phyloP scores from a whole-genome alignment of 2,888 invertebrate genomes.

The Poecilobothrus nobilitatus region DNA sequence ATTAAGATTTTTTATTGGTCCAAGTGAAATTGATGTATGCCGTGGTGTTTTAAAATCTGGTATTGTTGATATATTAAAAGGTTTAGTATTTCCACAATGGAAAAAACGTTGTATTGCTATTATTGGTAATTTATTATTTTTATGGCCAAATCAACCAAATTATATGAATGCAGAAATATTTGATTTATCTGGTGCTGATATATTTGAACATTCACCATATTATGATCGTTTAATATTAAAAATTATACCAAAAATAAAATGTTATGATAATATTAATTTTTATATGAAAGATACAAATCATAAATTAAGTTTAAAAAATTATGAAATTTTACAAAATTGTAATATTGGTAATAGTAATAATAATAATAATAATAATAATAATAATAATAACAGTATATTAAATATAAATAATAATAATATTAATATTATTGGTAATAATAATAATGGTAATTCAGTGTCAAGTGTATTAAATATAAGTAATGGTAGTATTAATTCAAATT shows the following conservation, averaged over 20 bases:
- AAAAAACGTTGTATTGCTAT: conserved; percentile 53
- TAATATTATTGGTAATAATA: conserved; percentile 45
- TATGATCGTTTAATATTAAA: conserved; percentile 43
- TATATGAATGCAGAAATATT: conserved; percentile 27
- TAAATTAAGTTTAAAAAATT: conserved; percentile 22
- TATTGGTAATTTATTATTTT: conserved; percentile 52
- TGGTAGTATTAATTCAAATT: conserved; percentile 31
- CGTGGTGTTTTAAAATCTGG: conserved; percentile 44
- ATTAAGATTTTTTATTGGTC: conserved; percentile 55
- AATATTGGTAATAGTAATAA: not conserved
- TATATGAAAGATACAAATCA: conserved; percentile 22
- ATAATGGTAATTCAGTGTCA: conserved; percentile 45
- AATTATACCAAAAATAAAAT: conserved; percentile 37
- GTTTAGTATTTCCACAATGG: conserved; percentile 62
- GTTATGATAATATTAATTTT: conserved; percentile 22
- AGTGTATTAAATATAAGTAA: conserved; percentile 22
- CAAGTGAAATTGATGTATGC: conserved; percentile 47
- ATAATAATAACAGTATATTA: not conserved
- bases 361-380: not conserved
- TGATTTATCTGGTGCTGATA: conserved; percentile 27
- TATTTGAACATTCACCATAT: conserved; percentile 26
- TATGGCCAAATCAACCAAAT: conserved; percentile 45
- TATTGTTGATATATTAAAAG: conserved; percentile 51
- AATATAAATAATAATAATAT: conserved; percentile 30
- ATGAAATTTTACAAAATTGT: conserved; percentile 14